Conservation (phyloP, 2,888 invertebrate genomes). For the Tethea ocularis region DNA sequence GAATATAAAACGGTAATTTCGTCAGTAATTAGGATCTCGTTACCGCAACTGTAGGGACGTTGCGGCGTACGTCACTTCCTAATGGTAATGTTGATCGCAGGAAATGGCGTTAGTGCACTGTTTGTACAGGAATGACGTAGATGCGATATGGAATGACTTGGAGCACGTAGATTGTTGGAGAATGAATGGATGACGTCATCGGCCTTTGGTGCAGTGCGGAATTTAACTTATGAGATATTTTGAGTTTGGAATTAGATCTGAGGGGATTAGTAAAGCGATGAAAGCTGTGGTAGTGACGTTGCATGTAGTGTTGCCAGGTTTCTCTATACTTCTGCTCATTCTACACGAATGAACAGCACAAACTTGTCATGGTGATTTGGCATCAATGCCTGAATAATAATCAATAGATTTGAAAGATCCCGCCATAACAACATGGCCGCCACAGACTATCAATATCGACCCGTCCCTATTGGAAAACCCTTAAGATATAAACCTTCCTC, state of each 20-base stretch:
- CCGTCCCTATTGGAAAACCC: no score
- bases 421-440: no score
- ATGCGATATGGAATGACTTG: neutral
- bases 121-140: neutral
- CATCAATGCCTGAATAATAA: no score
- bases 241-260: neutral
- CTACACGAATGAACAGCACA: no score
- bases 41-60: neutral
- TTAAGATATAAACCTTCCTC: no score
- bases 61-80: neutral
- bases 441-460: no score
- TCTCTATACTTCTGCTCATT: no score
- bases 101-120: neutral
- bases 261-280: neutral
- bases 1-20: neutral
- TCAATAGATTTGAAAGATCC: no score
- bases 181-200: neutral
- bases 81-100: neutral
- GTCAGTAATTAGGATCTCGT: slow-evolving; percentile 1
- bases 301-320: no score
- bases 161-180: neutral
- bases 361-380: no score
- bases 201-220: neutral
- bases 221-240: neutral
- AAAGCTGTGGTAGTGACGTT: neutral